These are phyloP conservation scores for Drosophila sordidula DNA, from an alignment of 2,888 invertebrate species.

Conservation along the genomic window DNA sequence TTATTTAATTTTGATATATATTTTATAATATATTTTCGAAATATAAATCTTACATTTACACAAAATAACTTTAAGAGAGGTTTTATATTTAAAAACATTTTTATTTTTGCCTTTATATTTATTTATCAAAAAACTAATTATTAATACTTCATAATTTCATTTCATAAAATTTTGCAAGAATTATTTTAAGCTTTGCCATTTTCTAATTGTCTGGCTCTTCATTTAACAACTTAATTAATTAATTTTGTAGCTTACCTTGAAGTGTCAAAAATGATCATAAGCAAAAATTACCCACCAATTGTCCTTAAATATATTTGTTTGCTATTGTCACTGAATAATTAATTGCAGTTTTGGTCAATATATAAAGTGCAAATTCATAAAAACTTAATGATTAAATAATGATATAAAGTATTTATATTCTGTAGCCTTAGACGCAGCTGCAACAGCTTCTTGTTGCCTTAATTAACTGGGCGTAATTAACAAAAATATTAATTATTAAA, in stretches of 20 bases:
- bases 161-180: too few relatives aligned
- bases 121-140: not conserved
- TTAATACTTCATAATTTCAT: too few relatives aligned
- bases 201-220: not conserved
- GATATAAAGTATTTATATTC: slow-evolving; percentile 40
- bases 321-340: slow-evolving; percentile 5
- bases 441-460: slow-evolving; percentile 19
- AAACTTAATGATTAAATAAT: slow-evolving; percentile 17
- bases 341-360: slow-evolving; percentile 8
- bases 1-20: too few relatives aligned
- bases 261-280: not conserved
- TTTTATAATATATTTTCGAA: too few relatives aligned
- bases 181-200: too few relatives aligned
- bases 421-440: not conserved
- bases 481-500: slow-evolving; percentile 36
- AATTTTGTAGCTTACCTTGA: slow-evolving; percentile 10
- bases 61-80: too few relatives aligned
- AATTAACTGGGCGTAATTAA: slow-evolving; percentile 33
- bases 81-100: too few relatives aligned
- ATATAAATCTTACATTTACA: too few relatives aligned
- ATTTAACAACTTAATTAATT: not conserved
- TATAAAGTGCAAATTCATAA: slow-evolving; percentile 31
- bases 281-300: not conserved
- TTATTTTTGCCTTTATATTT: not conserved
- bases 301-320: slow-evolving; percentile 9